Evolutionary conservation across 1,140 invertebrate genomes (phyloP).

Genomic region (Zaprionus gabonicus): DNA sequence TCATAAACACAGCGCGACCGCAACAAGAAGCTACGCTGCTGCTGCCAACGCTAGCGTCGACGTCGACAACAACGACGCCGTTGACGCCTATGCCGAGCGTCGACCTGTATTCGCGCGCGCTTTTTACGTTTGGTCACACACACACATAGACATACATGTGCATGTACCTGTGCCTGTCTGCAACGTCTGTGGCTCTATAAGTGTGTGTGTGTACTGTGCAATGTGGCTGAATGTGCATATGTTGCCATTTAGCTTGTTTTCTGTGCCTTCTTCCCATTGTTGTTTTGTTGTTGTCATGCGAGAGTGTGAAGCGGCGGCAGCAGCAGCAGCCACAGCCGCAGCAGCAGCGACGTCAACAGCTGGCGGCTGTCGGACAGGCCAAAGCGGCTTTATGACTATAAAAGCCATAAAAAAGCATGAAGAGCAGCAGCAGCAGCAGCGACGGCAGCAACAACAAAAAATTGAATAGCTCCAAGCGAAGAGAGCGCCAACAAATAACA

Average conservation of each 20-base stretch:
- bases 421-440: slow-evolving; percentile 52
- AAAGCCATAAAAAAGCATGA: slow-evolving; percentile 79
- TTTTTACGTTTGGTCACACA: slow-evolving; percentile 67
- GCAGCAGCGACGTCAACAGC: slow-evolving; percentile 55
- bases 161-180: neutral
- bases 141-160: slow-evolving; percentile 6
- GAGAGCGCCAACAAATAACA: slow-evolving; percentile 35
- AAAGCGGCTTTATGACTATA: slow-evolving; percentile 73
- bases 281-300: slow-evolving; percentile 52
- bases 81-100: slow-evolving; percentile 62
- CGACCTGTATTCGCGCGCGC: slow-evolving; percentile 81
- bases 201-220: slow-evolving; percentile 18
- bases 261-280: slow-evolving; percentile 30
- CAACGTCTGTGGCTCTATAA: neutral
- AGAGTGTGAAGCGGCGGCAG: slow-evolving; percentile 56
- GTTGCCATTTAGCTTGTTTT: slow-evolving; percentile 64
- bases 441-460: slow-evolving; percentile 47
- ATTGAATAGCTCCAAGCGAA: slow-evolving; percentile 41
- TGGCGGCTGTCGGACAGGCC: slow-evolving; percentile 61
- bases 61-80: slow-evolving; percentile 11
- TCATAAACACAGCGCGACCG: slow-evolving; percentile 60
- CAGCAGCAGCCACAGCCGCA: slow-evolving; percentile 12
- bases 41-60: slow-evolving; percentile 13
- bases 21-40: slow-evolving; percentile 42
- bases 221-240: slow-evolving; percentile 57